Base-by-base conservation (phyloP, 2,888 invertebrate species). In the Epinotia bilunana region DNA sequence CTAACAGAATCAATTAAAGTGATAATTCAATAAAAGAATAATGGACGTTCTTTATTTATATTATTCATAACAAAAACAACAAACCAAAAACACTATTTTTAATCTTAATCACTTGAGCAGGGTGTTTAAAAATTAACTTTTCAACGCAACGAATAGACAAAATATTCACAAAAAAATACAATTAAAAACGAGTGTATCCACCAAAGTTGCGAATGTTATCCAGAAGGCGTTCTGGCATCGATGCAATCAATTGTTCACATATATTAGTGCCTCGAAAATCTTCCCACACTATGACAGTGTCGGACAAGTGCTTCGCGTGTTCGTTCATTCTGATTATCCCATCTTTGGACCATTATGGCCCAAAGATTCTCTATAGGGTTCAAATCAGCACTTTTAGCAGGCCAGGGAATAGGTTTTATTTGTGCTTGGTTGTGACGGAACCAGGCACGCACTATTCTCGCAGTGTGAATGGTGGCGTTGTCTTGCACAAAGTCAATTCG, bases 351-450 rank as follows among this genome's bases (percentile, higher is more conserved):
- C 62, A 62, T 62, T 39, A 62, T 16, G 39, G 43, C 62, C 62
- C 62, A 63, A 9, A 63, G 46, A 63, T 63, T 62, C 20, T 62
- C 62, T 39, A 62, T 62, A n/a, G 62, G 62, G 62, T 62, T 62
- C 11, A 68, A 7, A 43, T 68, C 68, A 18, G 68, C 20, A 43
- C 18, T 18, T n/a, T 58, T 68, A 20, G 57, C 43, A 57, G 39
- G 68, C 58, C 68, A 68, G 3, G 57, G 68, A 39, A 68, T 68
- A 33, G 33, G 33, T 33, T 33, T 33, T 33, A 33, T 33, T 33
- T 33, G 33, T 33, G 33, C 33, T 33, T 33, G 33, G 33, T 33
- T 33, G 33, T 33, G 33, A 33, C 33, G 33, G 33, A 46, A 64
- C 64, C 49, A 64, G 18, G 49, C 43, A 23, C 16, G 23, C 23